Conservation (phyloP, 2,888 invertebrate species). For the Troilus luridus region DNA sequence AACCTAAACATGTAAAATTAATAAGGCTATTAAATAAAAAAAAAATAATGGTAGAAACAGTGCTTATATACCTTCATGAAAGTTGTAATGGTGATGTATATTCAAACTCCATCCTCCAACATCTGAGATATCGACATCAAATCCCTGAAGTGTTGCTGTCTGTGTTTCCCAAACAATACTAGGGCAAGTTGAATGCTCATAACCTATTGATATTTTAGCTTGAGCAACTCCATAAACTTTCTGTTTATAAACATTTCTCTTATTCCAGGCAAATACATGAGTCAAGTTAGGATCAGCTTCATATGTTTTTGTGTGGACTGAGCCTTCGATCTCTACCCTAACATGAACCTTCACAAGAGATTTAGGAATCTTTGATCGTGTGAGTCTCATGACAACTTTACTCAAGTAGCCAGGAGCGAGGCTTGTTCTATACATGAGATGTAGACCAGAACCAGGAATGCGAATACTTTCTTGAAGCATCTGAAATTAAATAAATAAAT, state of each 20-base stretch:
- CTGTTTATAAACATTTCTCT: constrained; percentile 96
- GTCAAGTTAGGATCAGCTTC: constrained; percentile 96
- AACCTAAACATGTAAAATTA: background rate
- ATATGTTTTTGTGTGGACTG: constrained; percentile 90
- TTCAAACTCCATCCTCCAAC: constrained; percentile 98
- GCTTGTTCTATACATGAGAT: constrained; percentile 95
- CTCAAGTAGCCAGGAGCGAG: constrained; percentile 95
- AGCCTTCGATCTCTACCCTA: constrained; percentile 93
- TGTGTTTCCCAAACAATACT: constrained; percentile 95
- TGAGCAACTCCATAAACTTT: constrained; percentile 92
- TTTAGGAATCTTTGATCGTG: constrained; percentile 83
- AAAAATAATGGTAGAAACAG: background rate
- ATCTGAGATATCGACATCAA: constrained; percentile 96
- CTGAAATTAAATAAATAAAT: constrained; percentile 70
- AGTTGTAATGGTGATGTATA: constrained; percentile 98
- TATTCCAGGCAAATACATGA: constrained; percentile 98
- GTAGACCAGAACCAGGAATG: constrained; percentile 93
- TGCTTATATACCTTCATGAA: constrained; percentile 83
- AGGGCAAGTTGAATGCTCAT: constrained; percentile 90
- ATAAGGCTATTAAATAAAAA: background rate
- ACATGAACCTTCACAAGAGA: constrained; percentile 91
- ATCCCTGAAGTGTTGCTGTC: constrained; percentile 93
- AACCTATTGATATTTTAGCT: constrained; percentile 92
- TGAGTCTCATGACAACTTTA: constrained; percentile 90
- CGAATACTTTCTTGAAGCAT: constrained; percentile 96